Evolutionary conservation across 2,113 vertebrate species (phyloP), one percentile per base, ranked within the genome.

Genomic region (Vidua macroura): DNA sequence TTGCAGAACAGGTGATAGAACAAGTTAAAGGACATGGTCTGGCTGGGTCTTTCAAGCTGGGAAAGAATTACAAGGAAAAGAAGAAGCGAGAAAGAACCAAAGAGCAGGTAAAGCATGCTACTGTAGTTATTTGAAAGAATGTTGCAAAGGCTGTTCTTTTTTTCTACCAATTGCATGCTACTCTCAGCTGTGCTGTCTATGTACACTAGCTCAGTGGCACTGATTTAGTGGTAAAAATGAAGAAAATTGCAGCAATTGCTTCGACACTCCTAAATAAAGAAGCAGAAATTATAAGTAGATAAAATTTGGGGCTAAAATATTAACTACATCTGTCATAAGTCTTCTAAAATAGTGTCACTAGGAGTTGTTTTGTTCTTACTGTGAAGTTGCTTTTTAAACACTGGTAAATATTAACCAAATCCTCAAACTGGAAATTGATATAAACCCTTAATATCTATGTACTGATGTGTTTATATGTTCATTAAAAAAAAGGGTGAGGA

Each of bases 1-100:
- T 99, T 27, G 94, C 98, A 10, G 99, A 99, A 85, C 98, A 98
- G 76, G 91, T 99, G 88, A 98, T 99, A 43, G 98, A 98, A 80
- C 98, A 98, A 92, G 98, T 99, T 88, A 99, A 99, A 98, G 99
- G 99, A 80, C 98, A 99, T 44, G 99, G 99, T 81, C 96, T 99
- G 96, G 98, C 98, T 25, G 99, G 99, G 6, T 99, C 99, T 27
- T 99, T 99, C 95, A 99, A 98, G 84, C 88, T 99, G 90, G 99
- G 99, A 10, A 99, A 98, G 97, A 99, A 99, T 73, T 99, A 99
- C 95, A 99, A 98, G 92, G 99, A 99, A 77, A 98, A 98, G 30
- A 98, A 98, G 96, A 98, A 96, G 87, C 97, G 93, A 80, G 97
- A 97, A 37, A 97, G 96, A 88, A 83, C 96, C 19, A 97, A 98